Conservation (phyloP, 2,797 vertebrate species). For the Squalus acanthias region DNA sequence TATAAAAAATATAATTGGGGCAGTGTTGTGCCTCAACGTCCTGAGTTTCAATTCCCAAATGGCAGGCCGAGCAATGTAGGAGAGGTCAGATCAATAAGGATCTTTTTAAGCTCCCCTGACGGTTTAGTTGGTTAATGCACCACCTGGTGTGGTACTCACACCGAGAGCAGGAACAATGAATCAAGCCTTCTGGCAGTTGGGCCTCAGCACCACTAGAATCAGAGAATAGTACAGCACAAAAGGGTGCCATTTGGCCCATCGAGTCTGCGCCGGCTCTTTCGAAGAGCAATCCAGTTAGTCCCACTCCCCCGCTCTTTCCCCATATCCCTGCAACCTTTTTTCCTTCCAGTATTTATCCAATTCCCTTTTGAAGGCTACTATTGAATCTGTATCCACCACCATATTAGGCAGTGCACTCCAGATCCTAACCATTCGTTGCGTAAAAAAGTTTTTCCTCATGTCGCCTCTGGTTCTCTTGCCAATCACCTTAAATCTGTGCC, state of each 20-base stretch:
- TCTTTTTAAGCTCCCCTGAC: constrained; percentile 22
- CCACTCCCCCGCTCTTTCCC: background rate
- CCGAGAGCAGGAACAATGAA: background rate
- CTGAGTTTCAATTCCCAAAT: background rate
- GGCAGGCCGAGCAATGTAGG: background rate
- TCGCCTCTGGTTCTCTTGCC: background rate
- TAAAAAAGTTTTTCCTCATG: background rate
- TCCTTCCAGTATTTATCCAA: background rate
- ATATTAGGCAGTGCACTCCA: no score
- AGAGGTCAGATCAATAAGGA: constrained; percentile 16
- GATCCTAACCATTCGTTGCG: background rate
- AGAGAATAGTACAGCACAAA: background rate
- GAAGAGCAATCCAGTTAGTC: background rate
- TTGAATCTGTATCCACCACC: background rate
- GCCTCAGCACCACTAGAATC: background rate
- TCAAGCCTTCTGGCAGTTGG: background rate
- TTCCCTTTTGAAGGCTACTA: background rate
- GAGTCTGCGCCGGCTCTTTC: background rate
- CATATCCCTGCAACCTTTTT: background rate
- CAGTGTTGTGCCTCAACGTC: background rate
- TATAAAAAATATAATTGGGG: background rate
- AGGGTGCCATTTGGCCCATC: background rate
- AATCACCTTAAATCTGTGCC: background rate
- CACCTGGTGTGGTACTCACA: background rate
- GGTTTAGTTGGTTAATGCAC: background rate